A percentile compares a stretch with the other conserved stretches of the same genome.
Conservation (phyloP, 1,140 invertebrate species). For the Atopsyche davidsoni region DNA sequence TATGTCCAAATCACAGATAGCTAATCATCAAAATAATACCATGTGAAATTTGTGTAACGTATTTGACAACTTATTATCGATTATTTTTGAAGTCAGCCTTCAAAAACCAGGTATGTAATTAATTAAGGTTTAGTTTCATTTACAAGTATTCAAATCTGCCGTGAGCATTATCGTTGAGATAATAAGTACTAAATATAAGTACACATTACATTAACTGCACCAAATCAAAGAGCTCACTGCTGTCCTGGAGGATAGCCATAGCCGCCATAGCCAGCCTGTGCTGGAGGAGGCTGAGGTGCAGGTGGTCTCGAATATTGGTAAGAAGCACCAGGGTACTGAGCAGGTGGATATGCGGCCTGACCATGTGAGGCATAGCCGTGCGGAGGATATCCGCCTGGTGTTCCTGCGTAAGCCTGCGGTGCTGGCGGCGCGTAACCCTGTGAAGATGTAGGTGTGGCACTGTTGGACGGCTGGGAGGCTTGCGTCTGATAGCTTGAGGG, state of each 20-base stretch:
- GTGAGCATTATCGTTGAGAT: neutral
- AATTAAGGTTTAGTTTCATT: neutral
- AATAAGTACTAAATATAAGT: conserved; percentile 2
- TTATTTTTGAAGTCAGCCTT: no score
- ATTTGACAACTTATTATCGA: no score
- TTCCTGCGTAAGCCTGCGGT: conserved; percentile 42
- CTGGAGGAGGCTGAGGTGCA: conserved; percentile 44
- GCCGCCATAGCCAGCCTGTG: conserved; percentile 42
- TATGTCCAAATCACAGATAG: no score
- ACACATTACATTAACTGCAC: neutral
- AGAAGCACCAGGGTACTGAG: conserved; percentile 44
- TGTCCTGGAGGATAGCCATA: conserved; percentile 47
- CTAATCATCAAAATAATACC: no score
- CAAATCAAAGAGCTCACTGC: conserved; percentile 31
- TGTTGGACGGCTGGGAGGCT: conserved; percentile 29
- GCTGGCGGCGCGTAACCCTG: conserved; percentile 34
- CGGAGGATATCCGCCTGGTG: conserved; percentile 43
- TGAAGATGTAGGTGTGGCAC: conserved; percentile 34
- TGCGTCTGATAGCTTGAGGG: conserved; percentile 29
- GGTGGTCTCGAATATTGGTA: conserved; percentile 46
- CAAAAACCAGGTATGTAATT: no score
- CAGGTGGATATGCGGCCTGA: conserved; percentile 45
- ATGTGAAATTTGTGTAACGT: no score
- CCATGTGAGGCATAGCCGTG: conserved; percentile 37
- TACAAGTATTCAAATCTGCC: neutral